Percentiles rank a stretch among this genome's conserved stretches.
Evolutionary conservation across 2,888 invertebrate genomes (phyloP).

Genomic region (Laothoe populi): DNA sequence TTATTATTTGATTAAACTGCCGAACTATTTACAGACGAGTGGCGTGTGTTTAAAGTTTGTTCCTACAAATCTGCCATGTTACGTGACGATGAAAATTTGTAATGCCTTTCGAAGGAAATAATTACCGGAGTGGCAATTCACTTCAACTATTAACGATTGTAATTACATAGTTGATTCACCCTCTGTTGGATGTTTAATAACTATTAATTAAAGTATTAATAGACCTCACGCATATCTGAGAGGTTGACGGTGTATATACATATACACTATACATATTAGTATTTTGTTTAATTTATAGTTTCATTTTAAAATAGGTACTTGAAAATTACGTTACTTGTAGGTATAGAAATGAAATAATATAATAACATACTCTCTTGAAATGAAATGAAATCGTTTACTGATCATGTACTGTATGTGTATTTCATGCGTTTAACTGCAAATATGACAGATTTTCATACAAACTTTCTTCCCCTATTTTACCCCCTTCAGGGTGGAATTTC

Average conservation of each 20-base stretch:
- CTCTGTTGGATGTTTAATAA: constrained; percentile 35
- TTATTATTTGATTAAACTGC: constrained; percentile 31
- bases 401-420: too few relatives aligned
- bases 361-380: too few relatives aligned
- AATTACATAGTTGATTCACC: constrained; percentile 29
- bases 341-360: too few relatives aligned
- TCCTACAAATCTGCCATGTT: constrained; percentile 8
- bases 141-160: constrained; percentile 27
- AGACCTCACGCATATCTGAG: constrained; percentile 27
- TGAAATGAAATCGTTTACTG: too few relatives aligned
- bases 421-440: too few relatives aligned
- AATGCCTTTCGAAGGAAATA: constrained; percentile 17
- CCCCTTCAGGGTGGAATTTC: too few relatives aligned
- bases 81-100: constrained; percentile 20
- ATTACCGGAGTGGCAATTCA: constrained; percentile 27
- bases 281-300: background rate
- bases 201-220: constrained; percentile 34
- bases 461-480: too few relatives aligned
- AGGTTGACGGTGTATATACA: too few relatives aligned
- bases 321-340: too few relatives aligned
- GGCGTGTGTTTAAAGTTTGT: constrained; percentile 1
- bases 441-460: too few relatives aligned
- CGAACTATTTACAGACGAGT: constrained; percentile 18
- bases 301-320: background rate
- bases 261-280: too few relatives aligned